A percentile compares a stretch with the other conserved stretches of the same genome.
phyloP scores from a whole-genome alignment of 2,797 vertebrate species.

The Phaenicophaeus curvirostris region DNA sequence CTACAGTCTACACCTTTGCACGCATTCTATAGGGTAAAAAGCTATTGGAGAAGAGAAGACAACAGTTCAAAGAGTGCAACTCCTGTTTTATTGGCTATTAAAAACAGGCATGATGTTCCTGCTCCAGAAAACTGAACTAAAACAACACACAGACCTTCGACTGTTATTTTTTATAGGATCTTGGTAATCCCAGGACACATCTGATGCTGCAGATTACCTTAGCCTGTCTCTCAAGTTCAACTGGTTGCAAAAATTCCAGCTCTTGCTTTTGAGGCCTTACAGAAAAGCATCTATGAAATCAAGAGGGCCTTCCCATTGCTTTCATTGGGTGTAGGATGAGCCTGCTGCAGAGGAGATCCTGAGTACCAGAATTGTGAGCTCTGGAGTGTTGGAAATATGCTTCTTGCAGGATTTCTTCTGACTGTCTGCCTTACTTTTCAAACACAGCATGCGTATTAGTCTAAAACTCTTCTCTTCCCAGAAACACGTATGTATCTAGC shows the following conservation, averaged over 20 bases:
- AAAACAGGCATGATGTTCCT: background rate
- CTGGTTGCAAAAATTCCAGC: background rate
- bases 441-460: background rate
- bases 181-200: background rate
- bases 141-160: background rate
- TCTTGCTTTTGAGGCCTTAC: background rate
- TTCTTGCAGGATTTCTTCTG: background rate
- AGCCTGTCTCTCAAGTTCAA: background rate
- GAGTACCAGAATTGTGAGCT: background rate
- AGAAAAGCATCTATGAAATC: background rate
- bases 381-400: background rate
- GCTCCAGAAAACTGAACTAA: background rate
- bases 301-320: background rate
- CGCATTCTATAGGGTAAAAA: background rate
- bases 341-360: background rate
- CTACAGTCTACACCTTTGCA: background rate
- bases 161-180: background rate
- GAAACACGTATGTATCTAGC: background rate
- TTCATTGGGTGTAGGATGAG: background rate
- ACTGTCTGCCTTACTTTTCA: background rate
- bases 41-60: background rate
- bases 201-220: background rate
- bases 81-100: background rate
- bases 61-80: background rate
- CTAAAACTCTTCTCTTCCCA: background rate